Percentiles rank a stretch among this genome's conserved stretches.
Evolutionary conservation across 1,140 invertebrate genomes (phyloP).

Genomic region (Ericerus pela): DNA sequence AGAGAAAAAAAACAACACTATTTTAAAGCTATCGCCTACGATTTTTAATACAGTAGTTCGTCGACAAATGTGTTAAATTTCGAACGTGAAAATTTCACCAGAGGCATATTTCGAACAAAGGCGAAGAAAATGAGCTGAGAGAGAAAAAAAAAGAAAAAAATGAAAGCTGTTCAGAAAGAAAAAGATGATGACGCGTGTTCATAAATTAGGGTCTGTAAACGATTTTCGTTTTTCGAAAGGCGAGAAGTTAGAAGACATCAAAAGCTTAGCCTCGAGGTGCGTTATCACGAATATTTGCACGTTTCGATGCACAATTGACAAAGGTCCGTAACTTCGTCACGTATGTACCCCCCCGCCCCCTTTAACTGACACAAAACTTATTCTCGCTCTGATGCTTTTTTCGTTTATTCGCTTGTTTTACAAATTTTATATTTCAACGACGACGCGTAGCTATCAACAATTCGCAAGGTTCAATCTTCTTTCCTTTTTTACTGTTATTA

Average conservation of each 20-base stretch:
- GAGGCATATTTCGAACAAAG: too few species aligned
- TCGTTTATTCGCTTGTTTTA: slow-evolving; percentile 13
- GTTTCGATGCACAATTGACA: slow-evolving; percentile 10
- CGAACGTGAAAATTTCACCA: too few species aligned
- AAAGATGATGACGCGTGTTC: too few species aligned
- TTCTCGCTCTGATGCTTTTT: slow-evolving; percentile 9
- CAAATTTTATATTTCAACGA: slow-evolving; percentile 6
- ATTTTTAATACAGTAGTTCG: too few species aligned
- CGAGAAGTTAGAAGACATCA: neutral
- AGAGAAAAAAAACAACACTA: too few species aligned
- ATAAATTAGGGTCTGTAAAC: too few species aligned
- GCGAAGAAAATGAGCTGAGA: too few species aligned
- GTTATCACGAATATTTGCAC: slow-evolving; percentile 9
- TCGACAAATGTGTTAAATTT: too few species aligned
- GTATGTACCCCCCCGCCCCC: slow-evolving; percentile 1
- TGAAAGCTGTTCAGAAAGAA: too few species aligned
- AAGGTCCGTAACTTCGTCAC: slow-evolving; percentile 10
- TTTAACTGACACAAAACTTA: slow-evolving; percentile 3
- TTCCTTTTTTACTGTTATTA: slow-evolving; percentile 2
- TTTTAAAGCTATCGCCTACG: too few species aligned
- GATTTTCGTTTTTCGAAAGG: too few species aligned
- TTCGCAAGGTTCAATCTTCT: slow-evolving; percentile 5
- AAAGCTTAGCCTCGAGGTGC: neutral
- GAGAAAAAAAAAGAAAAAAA: too few species aligned
- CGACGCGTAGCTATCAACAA: slow-evolving; percentile 7